phyloP scores from a whole-genome alignment of 1,140 invertebrate genomes.

The Trissolcus basalis region DNA sequence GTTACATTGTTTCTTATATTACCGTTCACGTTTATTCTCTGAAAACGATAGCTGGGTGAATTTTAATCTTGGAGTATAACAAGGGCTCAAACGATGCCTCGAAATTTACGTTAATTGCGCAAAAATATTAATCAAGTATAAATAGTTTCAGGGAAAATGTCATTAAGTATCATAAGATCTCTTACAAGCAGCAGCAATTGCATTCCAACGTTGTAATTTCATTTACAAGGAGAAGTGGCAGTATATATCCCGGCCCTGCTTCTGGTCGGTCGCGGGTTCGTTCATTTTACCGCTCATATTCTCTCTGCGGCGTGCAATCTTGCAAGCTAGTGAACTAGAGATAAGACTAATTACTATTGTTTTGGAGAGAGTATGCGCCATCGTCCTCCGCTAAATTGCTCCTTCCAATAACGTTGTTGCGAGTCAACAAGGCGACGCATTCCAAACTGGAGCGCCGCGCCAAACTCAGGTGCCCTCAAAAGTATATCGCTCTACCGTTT shows the following conservation, averaged over 20 bases:
- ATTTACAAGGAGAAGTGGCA: constrained; percentile 45
- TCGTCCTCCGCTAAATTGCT: constrained; percentile 59
- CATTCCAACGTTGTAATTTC: constrained; percentile 51
- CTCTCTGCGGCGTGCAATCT: constrained; percentile 60
- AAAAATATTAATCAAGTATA: constrained; percentile 43
- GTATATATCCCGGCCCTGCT: no score
- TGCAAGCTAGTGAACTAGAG: constrained; percentile 61
- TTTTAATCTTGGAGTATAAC: constrained; percentile 16
- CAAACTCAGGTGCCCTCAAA: not conserved
- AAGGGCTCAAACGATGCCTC: not conserved
- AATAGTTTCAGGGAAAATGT: constrained; percentile 33
- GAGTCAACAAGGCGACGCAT: constrained; percentile 60
- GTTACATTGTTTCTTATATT: no score
- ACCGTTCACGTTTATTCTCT: constrained; percentile 5
- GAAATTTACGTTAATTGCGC: constrained; percentile 9
- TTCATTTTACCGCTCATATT: constrained; percentile 37
- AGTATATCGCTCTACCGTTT: no score
- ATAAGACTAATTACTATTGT: constrained; percentile 72
- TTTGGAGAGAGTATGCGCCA: constrained; percentile 63
- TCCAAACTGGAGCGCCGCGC: constrained; percentile 29
- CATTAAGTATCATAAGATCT: constrained; percentile 32
- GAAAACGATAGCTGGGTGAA: not conserved
- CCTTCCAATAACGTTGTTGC: constrained; percentile 65
- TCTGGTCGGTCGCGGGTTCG: constrained; percentile 34
- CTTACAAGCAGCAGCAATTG: constrained; percentile 28